Percentiles rank a stretch among this genome's conserved stretches.
Conservation (phyloP, 1,140 invertebrate species). For the Nebria ingens region DNA sequence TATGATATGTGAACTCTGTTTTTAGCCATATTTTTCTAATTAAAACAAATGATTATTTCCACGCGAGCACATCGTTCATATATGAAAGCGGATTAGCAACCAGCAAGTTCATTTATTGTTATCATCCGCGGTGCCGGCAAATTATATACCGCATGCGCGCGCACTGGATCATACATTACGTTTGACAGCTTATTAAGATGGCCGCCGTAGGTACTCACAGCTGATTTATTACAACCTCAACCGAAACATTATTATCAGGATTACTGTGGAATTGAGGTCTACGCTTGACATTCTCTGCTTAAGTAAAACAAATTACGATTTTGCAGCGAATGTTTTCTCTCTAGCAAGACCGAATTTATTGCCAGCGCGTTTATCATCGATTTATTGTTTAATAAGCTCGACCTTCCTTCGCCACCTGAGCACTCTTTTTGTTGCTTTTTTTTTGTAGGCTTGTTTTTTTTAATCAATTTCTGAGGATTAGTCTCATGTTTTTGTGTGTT, state of each 20-base stretch:
- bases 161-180: background rate
- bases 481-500: conserved; percentile 19
- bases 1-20: no score
- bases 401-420: background rate
- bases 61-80: no score
- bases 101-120: no score
- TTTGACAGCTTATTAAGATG: conserved; percentile 7
- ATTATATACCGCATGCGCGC: no score
- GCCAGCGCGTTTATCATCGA: background rate
- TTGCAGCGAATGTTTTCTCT: conserved; percentile 3
- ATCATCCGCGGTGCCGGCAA: no score
- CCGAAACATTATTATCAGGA: conserved; percentile 15
- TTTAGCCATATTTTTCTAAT: no score
- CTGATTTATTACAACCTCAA: conserved; percentile 13
- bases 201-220: background rate
- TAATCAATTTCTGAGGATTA: background rate
- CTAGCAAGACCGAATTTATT: background rate
- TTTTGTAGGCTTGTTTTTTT: no score
- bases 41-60: no score
- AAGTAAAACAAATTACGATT: conserved; percentile 13
- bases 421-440: no score
- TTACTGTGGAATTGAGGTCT: conserved; percentile 1
- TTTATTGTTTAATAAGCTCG: conserved; percentile 8
- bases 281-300: conserved; percentile 12
- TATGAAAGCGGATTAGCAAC: no score